Evolutionary conservation across 2,113 vertebrate species (phyloP).

Genomic region (Gopherus evgoodei): DNA sequence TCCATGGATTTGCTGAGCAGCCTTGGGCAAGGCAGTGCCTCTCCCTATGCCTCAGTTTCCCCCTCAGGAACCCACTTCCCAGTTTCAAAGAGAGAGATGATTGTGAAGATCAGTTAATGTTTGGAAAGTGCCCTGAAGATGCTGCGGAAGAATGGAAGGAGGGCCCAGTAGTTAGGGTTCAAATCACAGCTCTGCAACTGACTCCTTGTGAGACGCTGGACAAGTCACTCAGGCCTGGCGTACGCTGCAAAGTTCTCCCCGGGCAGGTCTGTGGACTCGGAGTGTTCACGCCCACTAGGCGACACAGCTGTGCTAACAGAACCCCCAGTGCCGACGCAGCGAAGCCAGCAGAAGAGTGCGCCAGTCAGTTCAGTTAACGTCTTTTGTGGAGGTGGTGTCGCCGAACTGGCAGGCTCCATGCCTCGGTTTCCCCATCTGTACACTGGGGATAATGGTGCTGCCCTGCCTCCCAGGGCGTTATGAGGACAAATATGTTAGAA

Average conservation of each 20-base stretch:
- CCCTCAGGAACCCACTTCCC: not conserved
- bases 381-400: not conserved
- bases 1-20: not conserved
- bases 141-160: not conserved
- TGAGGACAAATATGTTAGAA: not conserved
- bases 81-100: not conserved
- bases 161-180: not conserved
- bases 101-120: not conserved
- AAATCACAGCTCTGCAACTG: not conserved
- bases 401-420: not conserved
- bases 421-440: not conserved
- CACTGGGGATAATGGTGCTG: not conserved
- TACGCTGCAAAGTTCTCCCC: too few species aligned
- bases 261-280: not conserved
- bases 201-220: not conserved
- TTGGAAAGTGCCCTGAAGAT: not conserved
- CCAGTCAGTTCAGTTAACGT: not conserved
- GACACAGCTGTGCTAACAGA: not conserved
- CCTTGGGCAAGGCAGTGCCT: not conserved
- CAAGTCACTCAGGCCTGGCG: not conserved
- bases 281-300: not conserved
- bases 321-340: not conserved
- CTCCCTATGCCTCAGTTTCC: not conserved
- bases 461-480: not conserved
- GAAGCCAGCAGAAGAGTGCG: not conserved